A percentile compares a stretch with the other conserved stretches of the same genome.
Evolutionary conservation across 2,888 invertebrate species (phyloP).

Genomic region (Sinohyriopsis cumingii): DNA sequence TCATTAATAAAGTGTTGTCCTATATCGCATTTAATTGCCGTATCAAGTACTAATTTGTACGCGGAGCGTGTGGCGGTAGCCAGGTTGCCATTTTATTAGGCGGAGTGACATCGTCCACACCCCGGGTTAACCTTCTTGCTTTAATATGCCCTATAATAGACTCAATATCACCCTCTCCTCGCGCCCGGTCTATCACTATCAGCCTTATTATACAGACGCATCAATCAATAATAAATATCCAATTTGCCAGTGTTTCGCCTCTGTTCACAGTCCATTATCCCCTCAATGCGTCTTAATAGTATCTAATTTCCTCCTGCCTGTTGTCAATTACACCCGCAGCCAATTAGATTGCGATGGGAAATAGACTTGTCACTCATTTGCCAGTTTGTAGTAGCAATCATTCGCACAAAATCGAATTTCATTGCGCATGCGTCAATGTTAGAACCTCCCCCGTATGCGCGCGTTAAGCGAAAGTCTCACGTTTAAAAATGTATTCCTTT

Average conservation of each 20-base stretch:
- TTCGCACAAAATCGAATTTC: slow-evolving; percentile 14
- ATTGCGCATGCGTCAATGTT: slow-evolving; percentile 20
- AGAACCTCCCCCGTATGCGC: no score
- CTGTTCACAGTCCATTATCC: slow-evolving; percentile 41
- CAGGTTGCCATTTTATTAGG: no score
- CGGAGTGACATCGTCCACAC: no score
- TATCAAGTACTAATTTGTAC: no score
- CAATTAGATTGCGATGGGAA: slow-evolving; percentile 27
- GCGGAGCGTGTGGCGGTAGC: no score
- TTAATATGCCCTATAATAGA: slow-evolving; percentile 17
- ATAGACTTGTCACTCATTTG: slow-evolving; percentile 29
- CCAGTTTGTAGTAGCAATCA: slow-evolving; percentile 6
- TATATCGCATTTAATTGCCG: no score
- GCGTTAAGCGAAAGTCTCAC: no score
- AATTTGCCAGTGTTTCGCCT: slow-evolving; percentile 43
- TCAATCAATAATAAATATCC: slow-evolving; percentile 45
- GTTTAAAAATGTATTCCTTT: no score
- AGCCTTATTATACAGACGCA: slow-evolving; percentile 16
- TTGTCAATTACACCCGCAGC: slow-evolving; percentile 36
- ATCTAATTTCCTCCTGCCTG: slow-evolving; percentile 43
- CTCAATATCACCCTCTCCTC: slow-evolving; percentile 8
- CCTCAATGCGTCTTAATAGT: slow-evolving; percentile 44
- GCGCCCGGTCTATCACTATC: slow-evolving; percentile 8
- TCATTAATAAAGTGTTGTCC: no score
- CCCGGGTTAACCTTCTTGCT: no score